Evolutionary conservation across 2,797 vertebrate genomes (phyloP).

Genomic region (Crenuchus spilurus): DNA sequence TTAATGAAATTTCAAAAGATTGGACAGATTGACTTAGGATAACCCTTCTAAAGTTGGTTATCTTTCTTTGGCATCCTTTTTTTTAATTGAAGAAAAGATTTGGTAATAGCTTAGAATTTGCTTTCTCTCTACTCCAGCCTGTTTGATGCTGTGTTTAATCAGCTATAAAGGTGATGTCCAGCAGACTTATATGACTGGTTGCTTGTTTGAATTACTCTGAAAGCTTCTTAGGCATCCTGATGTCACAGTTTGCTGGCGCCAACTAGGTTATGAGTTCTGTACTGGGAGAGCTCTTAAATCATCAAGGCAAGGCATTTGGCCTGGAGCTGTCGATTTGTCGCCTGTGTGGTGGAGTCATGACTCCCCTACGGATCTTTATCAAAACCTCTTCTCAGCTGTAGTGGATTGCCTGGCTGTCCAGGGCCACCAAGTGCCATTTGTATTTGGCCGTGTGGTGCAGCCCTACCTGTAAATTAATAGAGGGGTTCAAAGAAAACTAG

Average conservation of each 20-base stretch:
- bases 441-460: background rate
- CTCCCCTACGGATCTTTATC: constrained; percentile 29
- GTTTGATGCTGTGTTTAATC: background rate
- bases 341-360: constrained; percentile 21
- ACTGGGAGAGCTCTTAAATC: constrained; percentile 36
- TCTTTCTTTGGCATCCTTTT: too few species aligned
- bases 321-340: constrained; percentile 36
- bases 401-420: constrained; percentile 25
- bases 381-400: constrained; percentile 5
- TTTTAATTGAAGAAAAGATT: background rate
- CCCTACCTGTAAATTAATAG: constrained; percentile 42
- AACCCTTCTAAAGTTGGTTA: too few species aligned
- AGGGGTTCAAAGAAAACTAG: background rate
- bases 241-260: background rate
- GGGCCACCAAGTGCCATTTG: constrained; percentile 10
- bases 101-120: background rate
- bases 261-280: constrained; percentile 23
- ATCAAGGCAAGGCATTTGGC: background rate
- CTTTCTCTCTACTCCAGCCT: background rate
- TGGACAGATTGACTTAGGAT: too few species aligned
- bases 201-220: constrained; percentile 32
- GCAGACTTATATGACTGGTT: background rate
- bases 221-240: background rate
- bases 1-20: too few species aligned
- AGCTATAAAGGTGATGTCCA: background rate